A percentile compares a stretch with the other conserved stretches of the same genome.
These are phyloP conservation scores for Gymnogyps californianus DNA, from an alignment of 2,113 vertebrate species.

Conservation along the genomic window DNA sequence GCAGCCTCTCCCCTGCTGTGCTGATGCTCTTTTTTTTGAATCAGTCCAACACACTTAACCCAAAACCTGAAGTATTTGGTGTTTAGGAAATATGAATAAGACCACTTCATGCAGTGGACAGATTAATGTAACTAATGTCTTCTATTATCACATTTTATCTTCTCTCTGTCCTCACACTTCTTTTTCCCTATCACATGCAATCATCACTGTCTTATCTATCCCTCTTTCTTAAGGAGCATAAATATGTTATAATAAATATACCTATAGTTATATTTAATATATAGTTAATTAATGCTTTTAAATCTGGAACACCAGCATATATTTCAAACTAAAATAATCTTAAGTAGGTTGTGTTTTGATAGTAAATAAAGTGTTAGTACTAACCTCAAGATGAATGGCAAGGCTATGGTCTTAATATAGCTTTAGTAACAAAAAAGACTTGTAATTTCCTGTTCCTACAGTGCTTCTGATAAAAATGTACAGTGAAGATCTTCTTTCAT, in stretches of 20 bases:
- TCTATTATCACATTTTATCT: background rate
- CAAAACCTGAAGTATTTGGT: background rate
- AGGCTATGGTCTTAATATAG: background rate
- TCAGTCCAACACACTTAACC: background rate
- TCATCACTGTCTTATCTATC: background rate
- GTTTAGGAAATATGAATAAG: background rate
- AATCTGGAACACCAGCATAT: background rate
- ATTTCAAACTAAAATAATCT: background rate
- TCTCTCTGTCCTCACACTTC: background rate
- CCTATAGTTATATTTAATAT: background rate
- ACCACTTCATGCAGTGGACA: background rate
- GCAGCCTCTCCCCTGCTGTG: background rate
- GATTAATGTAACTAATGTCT: background rate
- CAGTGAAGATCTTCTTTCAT: background rate
- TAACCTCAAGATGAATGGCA: background rate
- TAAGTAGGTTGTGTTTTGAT: background rate
- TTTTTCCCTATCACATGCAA: background rate
- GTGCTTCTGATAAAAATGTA: background rate
- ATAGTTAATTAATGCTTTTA: background rate
- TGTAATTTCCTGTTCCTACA: constrained; percentile 1
- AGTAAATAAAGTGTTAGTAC: background rate
- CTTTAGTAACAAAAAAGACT: background rate
- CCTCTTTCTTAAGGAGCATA: background rate
- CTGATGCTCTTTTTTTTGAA: background rate
- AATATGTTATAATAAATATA: background rate